A percentile compares a stretch with the other conserved stretches of the same genome.
Evolutionary conservation across 2,113 vertebrate species (phyloP).

Genomic region (Melanerpes aurifrons): DNA sequence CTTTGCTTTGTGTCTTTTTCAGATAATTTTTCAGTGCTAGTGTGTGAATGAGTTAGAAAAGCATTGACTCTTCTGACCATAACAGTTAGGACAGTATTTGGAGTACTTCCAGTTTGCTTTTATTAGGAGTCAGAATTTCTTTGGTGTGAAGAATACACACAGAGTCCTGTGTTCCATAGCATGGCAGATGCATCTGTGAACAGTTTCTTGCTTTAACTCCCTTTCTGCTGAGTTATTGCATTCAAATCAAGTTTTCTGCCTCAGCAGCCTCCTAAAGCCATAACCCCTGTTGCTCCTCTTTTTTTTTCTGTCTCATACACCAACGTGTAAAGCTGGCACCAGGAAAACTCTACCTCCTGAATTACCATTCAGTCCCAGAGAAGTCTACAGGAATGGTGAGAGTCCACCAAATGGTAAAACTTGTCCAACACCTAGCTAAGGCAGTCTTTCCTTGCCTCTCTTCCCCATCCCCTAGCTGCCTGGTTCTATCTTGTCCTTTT

Average conservation of each 20-base stretch:
- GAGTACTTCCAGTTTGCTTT: neutral
- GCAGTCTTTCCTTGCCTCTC: neutral
- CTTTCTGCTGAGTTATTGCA: neutral
- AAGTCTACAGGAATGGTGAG: neutral
- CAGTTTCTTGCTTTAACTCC: neutral
- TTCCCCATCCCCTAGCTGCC: neutral
- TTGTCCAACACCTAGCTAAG: neutral
- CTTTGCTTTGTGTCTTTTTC: constrained; percentile 7
- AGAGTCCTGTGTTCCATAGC: neutral
- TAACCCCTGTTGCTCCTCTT: neutral
- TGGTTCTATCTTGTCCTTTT: neutral
- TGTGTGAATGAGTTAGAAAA: neutral
- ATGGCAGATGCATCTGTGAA: neutral
- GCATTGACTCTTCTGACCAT: neutral
- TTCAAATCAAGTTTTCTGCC: neutral
- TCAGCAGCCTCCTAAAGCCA: neutral
- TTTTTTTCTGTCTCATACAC: neutral
- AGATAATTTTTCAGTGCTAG: neutral
- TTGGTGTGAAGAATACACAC: neutral
- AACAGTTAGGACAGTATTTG: neutral
- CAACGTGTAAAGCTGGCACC: neutral
- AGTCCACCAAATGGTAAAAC: neutral
- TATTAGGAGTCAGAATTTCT: neutral
- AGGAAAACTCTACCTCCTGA: neutral
- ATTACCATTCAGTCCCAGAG: neutral